A percentile compares a stretch with the other conserved stretches of the same genome.
Evolutionary conservation across 2,888 invertebrate genomes (phyloP).

Genomic region (Hofmannophila pseudospretella): DNA sequence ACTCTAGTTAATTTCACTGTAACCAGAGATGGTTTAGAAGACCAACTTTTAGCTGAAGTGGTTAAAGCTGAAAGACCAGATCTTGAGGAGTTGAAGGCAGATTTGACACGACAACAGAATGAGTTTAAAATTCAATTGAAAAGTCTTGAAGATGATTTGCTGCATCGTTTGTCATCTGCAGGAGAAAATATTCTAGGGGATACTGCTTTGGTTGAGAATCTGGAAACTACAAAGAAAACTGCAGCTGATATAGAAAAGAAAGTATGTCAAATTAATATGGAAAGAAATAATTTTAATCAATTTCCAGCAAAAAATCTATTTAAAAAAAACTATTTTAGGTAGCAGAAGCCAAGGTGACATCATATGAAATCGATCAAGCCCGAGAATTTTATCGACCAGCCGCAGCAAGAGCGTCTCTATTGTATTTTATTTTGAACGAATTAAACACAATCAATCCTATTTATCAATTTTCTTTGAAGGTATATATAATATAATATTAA

Average conservation of each 20-base stretch:
- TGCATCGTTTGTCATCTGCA: constrained; percentile 93
- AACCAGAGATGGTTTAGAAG: constrained; percentile 96
- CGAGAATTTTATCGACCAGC: constrained; percentile 93
- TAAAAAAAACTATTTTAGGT: constrained; percentile 61
- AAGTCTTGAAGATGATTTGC: constrained; percentile 92
- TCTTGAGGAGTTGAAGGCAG: constrained; percentile 95
- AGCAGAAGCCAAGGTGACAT: constrained; percentile 94
- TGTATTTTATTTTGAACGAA: constrained; percentile 97
- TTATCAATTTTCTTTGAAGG: constrained; percentile 97
- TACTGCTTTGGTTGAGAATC: constrained; percentile 95
- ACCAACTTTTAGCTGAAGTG: constrained; percentile 96
- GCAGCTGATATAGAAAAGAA: constrained; percentile 97
- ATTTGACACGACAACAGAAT: constrained; percentile 96
- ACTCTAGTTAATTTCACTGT: constrained; percentile 98
- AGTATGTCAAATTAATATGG: constrained; percentile 55
- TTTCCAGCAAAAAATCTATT: background rate
- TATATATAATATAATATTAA: constrained; percentile 32
- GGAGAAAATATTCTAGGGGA: constrained; percentile 96
- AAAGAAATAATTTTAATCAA: background rate
- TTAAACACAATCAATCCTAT: constrained; percentile 97
- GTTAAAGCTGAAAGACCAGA: constrained; percentile 98
- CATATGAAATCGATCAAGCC: constrained; percentile 94
- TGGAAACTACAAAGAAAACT: constrained; percentile 96
- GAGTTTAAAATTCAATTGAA: constrained; percentile 97
- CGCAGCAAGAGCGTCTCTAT: constrained; percentile 93